Evolutionary conservation across 2,113 vertebrate genomes (phyloP), one percentile per base, ranked within the genome.

Genomic region (Ciconia stormi): DNA sequence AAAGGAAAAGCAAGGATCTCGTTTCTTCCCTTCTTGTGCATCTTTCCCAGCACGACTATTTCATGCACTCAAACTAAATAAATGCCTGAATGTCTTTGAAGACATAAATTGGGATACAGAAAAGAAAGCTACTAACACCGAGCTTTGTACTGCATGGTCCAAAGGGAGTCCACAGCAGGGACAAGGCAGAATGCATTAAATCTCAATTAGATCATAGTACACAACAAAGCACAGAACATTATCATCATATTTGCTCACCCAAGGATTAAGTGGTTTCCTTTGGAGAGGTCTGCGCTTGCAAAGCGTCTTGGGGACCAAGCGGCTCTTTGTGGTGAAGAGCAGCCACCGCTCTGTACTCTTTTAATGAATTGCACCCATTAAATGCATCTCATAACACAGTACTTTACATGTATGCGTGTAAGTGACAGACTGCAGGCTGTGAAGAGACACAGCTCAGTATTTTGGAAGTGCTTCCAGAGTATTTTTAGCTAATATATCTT

Each of bases 121-220:
- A 83, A 72, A 77, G 82, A 17, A 73, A 87, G 50, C 40, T 92
- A 89, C 82, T n/a, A 78, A 70, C 91, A 58, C 36, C 1, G 4
- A 96, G 96, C 94, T 92, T 74, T 89, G 92, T 76, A 86, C 36
- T 50, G 77, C 89, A 49, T 16, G 22, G 58, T 83, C 87, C 86
- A 93, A 91, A 84, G 91, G 94, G 95, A 96, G 85, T 90, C 50
- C 82, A 91, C 7, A 66, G 96, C 85, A 91, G 90, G 98, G 98
- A 92, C 97, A 98, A 59, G 94, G 96, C 88, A 91, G 94, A 98
- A 98, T 97, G 96, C 98, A 98, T 98, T 98, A 98, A 97, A 96
- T 96, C 97, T 98, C 98, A 98, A 98, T 98, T 97, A 98, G 98
- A 98, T 98, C 98, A 98, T 85, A 95, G 98, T 96, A 95, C 91